These are phyloP conservation scores for Dolichomitus sp. DNA, from an alignment of 2,888 invertebrate species.

Conservation along the genomic window DNA sequence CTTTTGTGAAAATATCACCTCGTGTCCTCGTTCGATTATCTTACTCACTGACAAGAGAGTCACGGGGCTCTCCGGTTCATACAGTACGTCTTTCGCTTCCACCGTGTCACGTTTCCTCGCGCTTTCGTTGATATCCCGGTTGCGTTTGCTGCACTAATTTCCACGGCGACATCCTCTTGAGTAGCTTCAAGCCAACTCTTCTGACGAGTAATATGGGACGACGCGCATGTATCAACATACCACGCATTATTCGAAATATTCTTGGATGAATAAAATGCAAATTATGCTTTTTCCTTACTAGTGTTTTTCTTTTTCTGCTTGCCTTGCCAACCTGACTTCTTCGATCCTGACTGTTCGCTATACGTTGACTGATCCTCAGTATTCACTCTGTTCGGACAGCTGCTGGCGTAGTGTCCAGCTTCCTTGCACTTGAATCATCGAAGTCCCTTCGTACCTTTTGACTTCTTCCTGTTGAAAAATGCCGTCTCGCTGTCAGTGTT, in stretches of 20 bases:
- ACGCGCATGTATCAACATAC: slow-evolving; percentile 67
- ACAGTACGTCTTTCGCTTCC: slow-evolving; percentile 43
- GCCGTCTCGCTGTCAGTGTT: background rate
- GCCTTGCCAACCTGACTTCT: background rate
- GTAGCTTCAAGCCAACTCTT: slow-evolving; percentile 18
- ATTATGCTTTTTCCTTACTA: slow-evolving; percentile 1
- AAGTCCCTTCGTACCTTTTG: background rate
- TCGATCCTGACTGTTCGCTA: background rate
- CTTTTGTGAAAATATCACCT: slow-evolving; percentile 31
- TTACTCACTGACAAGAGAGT: slow-evolving; percentile 66
- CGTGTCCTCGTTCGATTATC: slow-evolving; percentile 63
- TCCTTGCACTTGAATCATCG: background rate
- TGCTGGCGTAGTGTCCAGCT: slow-evolving; percentile 6
- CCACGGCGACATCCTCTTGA: slow-evolving; percentile 8
- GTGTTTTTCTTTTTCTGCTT: background rate
- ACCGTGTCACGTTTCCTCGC: slow-evolving; percentile 50
- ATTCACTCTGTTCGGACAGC: background rate
- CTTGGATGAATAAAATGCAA: slow-evolving; percentile 16
- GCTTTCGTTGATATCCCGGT: slow-evolving; percentile 52
- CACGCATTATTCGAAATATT: slow-evolving; percentile 45
- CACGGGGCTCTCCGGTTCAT: slow-evolving; percentile 48
- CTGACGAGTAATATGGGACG: slow-evolving; percentile 57
- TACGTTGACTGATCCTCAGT: background rate
- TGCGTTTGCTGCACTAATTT: slow-evolving; percentile 42
- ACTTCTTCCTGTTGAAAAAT: slow-evolving; percentile 16